Evolutionary conservation across 2,113 vertebrate species (phyloP).

Genomic region (Sphyrna mokarran): DNA sequence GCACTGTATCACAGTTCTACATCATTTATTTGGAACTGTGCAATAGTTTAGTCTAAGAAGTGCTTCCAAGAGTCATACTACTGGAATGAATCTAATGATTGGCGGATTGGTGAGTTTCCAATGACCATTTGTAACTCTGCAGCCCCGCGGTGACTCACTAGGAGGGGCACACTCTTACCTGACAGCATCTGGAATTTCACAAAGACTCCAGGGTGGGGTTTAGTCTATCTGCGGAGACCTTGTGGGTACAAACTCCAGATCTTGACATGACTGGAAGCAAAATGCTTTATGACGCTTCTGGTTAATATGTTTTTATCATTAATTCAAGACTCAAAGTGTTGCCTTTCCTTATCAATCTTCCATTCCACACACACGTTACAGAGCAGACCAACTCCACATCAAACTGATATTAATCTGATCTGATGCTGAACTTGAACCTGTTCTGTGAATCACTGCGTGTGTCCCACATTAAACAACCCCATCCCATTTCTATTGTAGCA

Average conservation of each 20-base stretch:
- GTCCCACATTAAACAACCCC: not conserved
- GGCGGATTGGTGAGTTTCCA: not conserved
- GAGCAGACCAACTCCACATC: not conserved
- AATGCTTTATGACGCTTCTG: not conserved
- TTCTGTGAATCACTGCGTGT: no score
- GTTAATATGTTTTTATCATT: not conserved
- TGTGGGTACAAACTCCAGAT: not conserved
- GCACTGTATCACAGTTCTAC: no score
- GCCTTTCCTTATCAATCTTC: not conserved
- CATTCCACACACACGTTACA: not conserved
- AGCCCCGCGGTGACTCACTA: not conserved
- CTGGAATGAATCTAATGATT: not conserved
- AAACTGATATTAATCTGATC: not conserved
- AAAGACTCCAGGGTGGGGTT: not conserved
- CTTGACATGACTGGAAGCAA: not conserved
- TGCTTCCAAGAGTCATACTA: not conserved
- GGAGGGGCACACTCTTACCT: not conserved
- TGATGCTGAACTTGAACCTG: not conserved
- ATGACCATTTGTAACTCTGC: not conserved
- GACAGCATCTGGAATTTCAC: not conserved
- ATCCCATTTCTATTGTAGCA: not conserved
- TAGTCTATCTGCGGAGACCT: not conserved
- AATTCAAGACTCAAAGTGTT: not conserved
- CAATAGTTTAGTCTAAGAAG: not conserved
- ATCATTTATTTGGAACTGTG: not conserved